Evolutionary conservation across 2,888 invertebrate species (phyloP).

Genomic region (Archips crataeganus): DNA sequence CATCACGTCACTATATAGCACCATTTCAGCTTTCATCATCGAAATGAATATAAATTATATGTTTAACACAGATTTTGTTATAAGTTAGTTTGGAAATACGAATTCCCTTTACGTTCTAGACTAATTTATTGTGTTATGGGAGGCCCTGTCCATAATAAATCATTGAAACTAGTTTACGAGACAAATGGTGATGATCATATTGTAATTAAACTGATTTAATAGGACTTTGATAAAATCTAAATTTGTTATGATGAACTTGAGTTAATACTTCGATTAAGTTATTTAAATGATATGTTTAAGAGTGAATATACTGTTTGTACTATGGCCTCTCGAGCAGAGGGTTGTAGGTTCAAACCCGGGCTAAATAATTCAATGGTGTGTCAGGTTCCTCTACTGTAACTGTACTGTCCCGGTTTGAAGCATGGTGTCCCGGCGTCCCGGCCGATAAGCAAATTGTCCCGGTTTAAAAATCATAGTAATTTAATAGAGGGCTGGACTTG

Average conservation of each 20-base stretch:
- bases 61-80: constrained; percentile 14
- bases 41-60: constrained; percentile 12
- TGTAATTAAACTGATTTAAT: background rate
- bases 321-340: too few species aligned
- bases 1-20: constrained; percentile 1
- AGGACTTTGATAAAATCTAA: background rate
- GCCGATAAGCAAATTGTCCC: too few species aligned
- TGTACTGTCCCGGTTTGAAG: too few species aligned
- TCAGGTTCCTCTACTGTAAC: too few species aligned
- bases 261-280: background rate
- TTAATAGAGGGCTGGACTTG: too few species aligned
- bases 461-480: too few species aligned
- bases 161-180: background rate
- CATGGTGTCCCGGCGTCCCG: too few species aligned
- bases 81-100: background rate
- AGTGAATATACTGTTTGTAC: too few species aligned
- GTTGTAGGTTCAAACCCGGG: too few species aligned
- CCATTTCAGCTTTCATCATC: constrained; percentile 12
- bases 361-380: too few species aligned
- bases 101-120: background rate
- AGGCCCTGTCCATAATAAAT: too few species aligned
- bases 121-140: background rate
- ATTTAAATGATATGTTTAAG: background rate
- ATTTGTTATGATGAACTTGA: background rate
- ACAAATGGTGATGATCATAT: background rate